Conservation (phyloP, 2,888 invertebrate genomes). For the Ormyrus rosae region DNA sequence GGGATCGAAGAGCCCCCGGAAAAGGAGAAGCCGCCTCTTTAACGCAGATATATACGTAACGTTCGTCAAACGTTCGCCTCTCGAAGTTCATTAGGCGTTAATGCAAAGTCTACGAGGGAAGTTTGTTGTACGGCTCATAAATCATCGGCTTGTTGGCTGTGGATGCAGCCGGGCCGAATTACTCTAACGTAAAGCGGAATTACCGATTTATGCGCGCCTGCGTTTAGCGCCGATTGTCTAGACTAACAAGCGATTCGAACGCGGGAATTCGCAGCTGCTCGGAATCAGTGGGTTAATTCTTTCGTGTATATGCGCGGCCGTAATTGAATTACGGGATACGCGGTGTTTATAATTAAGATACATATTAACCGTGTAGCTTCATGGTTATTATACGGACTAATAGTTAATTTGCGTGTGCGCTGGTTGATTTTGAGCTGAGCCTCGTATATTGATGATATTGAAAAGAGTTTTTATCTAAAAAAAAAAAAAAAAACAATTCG, state of each 20-base stretch:
- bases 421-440: too few species aligned
- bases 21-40: background rate
- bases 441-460: too few species aligned
- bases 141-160: background rate
- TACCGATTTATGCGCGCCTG: background rate
- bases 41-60: background rate
- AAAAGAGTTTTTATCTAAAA: too few species aligned
- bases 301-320: too few species aligned
- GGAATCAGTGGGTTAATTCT: too few species aligned
- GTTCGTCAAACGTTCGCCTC: background rate
- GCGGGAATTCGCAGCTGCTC: background rate
- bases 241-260: background rate
- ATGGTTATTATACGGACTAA: too few species aligned
- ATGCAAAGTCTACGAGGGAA: background rate
- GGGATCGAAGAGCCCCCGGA: background rate
- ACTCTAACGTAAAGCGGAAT: background rate
- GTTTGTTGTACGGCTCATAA: background rate
- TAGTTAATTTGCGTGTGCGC: too few species aligned
- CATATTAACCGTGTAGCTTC: too few species aligned
- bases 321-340: too few species aligned
- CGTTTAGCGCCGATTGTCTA: too few species aligned
- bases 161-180: background rate
- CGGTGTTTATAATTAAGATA: too few species aligned
- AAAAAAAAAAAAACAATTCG: too few species aligned
- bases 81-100: constrained; percentile 19